A percentile compares a stretch with the other conserved stretches of the same genome.
phyloP scores from a whole-genome alignment of 1,140 invertebrate species.

The Pseudoatta argentina region DNA sequence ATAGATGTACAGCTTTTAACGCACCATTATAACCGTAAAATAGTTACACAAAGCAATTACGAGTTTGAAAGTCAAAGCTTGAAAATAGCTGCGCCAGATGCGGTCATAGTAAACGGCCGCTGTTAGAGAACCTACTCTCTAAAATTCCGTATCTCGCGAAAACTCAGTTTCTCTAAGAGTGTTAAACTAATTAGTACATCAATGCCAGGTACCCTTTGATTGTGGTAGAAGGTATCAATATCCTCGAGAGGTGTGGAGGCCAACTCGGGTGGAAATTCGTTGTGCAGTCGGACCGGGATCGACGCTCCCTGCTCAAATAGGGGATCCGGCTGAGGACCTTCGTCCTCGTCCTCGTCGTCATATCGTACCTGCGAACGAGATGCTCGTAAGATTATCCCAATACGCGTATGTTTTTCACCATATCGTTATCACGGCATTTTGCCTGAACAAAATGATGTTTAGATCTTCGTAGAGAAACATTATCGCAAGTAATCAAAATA shows the following conservation, averaged over 20 bases:
- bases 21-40: constrained; percentile 5
- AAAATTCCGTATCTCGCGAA: constrained; percentile 28
- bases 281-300: constrained; percentile 95
- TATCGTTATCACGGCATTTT: not conserved
- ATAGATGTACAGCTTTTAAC: not conserved
- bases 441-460: constrained; percentile 16
- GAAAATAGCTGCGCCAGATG: constrained; percentile 35
- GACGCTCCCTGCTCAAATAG: constrained; percentile 97
- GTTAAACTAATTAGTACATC: constrained; percentile 50
- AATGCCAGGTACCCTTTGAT: constrained; percentile 92
- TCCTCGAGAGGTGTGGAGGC: constrained; percentile 97
- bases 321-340: constrained; percentile 96
- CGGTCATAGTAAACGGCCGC: not conserved
- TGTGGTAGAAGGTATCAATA: constrained; percentile 97
- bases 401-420: not conserved
- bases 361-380: constrained; percentile 92
- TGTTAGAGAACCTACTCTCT: constrained; percentile 24
- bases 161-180: constrained; percentile 11
- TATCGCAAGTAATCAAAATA: constrained; percentile 27
- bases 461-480: not conserved
- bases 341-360: constrained; percentile 98
- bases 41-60: constrained; percentile 43
- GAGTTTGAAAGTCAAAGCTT: constrained; percentile 21
- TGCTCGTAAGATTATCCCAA: constrained; percentile 21
- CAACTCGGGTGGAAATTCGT: constrained; percentile 96